These are phyloP conservation scores for Polyommatus iphigenia DNA, from an alignment of 2,888 invertebrate species.

Conservation along the genomic window DNA sequence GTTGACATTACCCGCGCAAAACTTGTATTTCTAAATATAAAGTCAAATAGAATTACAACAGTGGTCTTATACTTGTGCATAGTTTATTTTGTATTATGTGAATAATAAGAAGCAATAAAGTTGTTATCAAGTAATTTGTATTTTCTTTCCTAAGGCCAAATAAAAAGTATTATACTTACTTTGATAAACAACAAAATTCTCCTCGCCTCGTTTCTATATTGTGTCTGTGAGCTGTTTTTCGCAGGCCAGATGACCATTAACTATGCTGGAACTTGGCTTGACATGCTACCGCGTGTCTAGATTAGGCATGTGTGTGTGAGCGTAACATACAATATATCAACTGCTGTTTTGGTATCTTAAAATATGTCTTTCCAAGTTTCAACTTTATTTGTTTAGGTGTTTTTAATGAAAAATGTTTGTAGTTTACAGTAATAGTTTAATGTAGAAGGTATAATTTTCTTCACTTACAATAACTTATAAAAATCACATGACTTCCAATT, in stretches of 20 bases:
- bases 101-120: slow-evolving; percentile 84
- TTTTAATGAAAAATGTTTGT: background rate
- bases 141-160: slow-evolving; percentile 43
- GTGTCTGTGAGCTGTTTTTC: no score
- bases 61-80: slow-evolving; percentile 81
- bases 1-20: slow-evolving; percentile 35
- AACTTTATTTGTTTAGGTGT: background rate
- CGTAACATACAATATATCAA: no score
- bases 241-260: no score
- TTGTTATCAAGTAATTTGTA: slow-evolving; percentile 74
- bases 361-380: no score
- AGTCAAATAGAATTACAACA: slow-evolving; percentile 66
- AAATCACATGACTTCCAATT: background rate
- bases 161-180: no score
- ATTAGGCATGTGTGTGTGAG: no score
- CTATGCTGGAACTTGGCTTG: no score
- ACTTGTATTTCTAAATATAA: slow-evolving; percentile 64
- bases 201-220: no score
- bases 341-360: no score
- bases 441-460: slow-evolving; percentile 5
- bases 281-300: no score
- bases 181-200: no score
- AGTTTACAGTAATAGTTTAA: background rate
- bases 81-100: slow-evolving; percentile 86
- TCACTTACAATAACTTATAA: background rate